Evolutionary conservation across 2,797 vertebrate species (phyloP).

Genomic region (Vultur gryphus): DNA sequence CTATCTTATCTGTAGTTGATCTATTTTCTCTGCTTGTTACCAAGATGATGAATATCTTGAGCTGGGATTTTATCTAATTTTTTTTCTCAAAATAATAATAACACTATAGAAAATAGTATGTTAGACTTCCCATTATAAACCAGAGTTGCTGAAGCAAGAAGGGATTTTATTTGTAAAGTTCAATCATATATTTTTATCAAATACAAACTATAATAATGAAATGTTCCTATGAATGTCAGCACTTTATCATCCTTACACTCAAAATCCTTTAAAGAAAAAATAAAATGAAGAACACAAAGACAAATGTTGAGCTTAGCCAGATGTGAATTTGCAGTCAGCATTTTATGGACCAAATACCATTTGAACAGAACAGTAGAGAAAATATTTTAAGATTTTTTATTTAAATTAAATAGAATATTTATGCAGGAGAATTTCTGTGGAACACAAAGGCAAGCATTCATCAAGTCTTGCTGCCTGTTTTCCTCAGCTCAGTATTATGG

Average conservation of each 20-base stretch:
- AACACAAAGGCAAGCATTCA: slow-evolving; percentile 48
- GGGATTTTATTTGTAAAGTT: slow-evolving; percentile 54
- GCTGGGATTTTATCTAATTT: not conserved
- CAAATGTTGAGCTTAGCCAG: slow-evolving; percentile 49
- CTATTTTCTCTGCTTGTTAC: not conserved
- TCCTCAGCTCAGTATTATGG: slow-evolving; percentile 14
- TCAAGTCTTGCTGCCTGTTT: slow-evolving; percentile 30
- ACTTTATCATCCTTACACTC: slow-evolving; percentile 22
- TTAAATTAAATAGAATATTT: slow-evolving; percentile 71
- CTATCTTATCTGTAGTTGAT: not conserved
- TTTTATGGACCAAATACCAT: slow-evolving; percentile 53
- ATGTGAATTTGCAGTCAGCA: slow-evolving; percentile 52
- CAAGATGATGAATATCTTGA: not conserved
- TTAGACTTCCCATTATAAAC: slow-evolving; percentile 5
- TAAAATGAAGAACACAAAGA: slow-evolving; percentile 35
- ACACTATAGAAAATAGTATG: not conserved
- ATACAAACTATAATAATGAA: slow-evolving; percentile 36
- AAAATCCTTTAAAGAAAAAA: slow-evolving; percentile 39
- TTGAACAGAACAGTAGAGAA: slow-evolving; percentile 58
- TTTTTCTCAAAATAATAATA: not conserved
- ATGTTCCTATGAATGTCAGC: slow-evolving; percentile 50
- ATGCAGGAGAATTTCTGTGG: slow-evolving; percentile 31
- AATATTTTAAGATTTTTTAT: slow-evolving; percentile 66
- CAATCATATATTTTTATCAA: slow-evolving; percentile 49
- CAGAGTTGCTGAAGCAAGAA: not conserved